A percentile compares a stretch with the other conserved stretches of the same genome.
These are phyloP conservation scores for Agelaius tricolor DNA, from an alignment of 2,113 vertebrate species.

Conservation along the genomic window DNA sequence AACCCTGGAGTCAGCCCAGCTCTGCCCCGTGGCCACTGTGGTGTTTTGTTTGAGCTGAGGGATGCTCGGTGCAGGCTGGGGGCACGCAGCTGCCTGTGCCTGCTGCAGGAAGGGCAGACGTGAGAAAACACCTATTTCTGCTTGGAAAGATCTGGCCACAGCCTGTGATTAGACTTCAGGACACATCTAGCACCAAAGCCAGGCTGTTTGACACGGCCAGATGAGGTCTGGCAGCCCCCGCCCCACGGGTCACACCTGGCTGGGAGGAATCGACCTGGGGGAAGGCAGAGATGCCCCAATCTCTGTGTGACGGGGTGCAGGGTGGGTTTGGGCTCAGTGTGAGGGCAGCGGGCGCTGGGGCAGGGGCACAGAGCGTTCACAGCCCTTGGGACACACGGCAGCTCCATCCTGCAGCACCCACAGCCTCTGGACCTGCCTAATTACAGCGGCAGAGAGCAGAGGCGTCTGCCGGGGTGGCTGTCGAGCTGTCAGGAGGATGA, in stretches of 20 bases:
- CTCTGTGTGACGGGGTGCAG: fast-evolving
- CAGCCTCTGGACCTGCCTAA: neutral
- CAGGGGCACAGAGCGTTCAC: fast-evolving
- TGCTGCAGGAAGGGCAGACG: fast-evolving
- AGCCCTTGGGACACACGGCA: neutral
- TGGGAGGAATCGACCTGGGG: neutral
- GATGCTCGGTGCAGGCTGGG: neutral
- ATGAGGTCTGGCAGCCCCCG: neutral
- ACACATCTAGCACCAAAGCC: neutral
- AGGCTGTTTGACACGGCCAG: neutral
- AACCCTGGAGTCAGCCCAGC: neutral
- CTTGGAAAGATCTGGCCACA: neutral
- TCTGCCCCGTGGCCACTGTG: fast-evolving
- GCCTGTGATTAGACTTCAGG: neutral
- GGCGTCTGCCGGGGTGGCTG: neutral
- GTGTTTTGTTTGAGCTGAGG: neutral
- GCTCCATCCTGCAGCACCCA: neutral
- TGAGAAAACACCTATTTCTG: neutral
- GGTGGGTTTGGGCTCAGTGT: neutral
- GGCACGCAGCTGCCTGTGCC: fast-evolving
- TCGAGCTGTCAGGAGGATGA: neutral
- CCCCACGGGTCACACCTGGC: fast-evolving
- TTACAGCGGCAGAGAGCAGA: neutral
- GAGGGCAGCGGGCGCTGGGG: neutral
- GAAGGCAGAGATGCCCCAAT: fast-evolving